Evolutionary conservation across 1,140 invertebrate genomes (phyloP), one percentile per base, ranked within the genome.

Genomic region (Saxidomus purpurata): DNA sequence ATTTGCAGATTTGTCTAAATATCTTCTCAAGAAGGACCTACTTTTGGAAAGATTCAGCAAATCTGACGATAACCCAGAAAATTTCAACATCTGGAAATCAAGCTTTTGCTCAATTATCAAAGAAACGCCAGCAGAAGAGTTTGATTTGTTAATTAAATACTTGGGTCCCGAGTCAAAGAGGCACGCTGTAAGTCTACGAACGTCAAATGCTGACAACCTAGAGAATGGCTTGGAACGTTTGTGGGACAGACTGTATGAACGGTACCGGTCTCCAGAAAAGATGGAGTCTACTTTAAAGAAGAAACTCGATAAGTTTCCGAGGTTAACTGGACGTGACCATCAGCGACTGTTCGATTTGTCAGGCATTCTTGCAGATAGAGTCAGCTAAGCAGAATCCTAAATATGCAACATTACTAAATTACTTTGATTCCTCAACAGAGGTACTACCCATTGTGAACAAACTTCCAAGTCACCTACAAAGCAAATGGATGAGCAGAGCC

Each of bases 401-500:
- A 34, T 82, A 82, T 82, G 22, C n/a, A 61, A 40, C 55, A 4
- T 43, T 82, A 15, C 80, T 61, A 0, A 47, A 17, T 55, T 82
- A 82, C 55, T 82, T 82, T 40, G 80, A 82, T 43, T 47, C 80
- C 17, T 82, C 80, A 61, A 36, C 80, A 61, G 80, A 55, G 6
- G 76, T 79, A 3, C 38, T 47, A n/a, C 76, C 76, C 1, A 49
- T 79, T 52, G 28, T 79, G 9, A 82, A n/a, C 17, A 82, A 59
- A 63, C 61, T 92, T 43, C 88, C 90, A 3, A 19, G 38, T 15
- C 38, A 74, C 47, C 43, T 90, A 13, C 90, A 92, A 38, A 80
- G 88, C 28, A 92, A 89, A 63, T 92, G 90, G 91, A 87, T 84
- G 36, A 36, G 17, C 36, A 52, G 49, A 15, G 88, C 85, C 22